Evolutionary conservation across 1,140 invertebrate genomes (phyloP).

Genomic region (Dreissena polymorpha): DNA sequence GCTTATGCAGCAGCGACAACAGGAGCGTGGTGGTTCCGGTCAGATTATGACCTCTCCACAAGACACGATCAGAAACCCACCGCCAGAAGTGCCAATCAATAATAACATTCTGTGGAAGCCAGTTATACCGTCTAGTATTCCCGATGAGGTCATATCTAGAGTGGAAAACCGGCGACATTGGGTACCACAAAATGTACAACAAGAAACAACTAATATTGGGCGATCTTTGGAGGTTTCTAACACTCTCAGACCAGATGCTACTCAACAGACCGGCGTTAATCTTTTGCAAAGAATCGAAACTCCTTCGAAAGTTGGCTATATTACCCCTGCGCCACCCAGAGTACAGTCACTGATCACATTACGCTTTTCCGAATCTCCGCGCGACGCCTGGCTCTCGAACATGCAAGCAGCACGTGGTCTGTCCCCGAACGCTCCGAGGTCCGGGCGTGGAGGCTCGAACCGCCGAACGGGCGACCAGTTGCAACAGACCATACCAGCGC

Average conservation of each 20-base stretch:
- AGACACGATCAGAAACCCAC: not conserved
- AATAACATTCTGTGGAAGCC: constrained; percentile 27
- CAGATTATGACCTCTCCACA: constrained; percentile 11
- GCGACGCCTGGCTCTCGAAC: constrained; percentile 25
- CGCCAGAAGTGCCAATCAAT: not conserved
- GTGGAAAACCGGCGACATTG: constrained; percentile 7
- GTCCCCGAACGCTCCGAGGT: constrained; percentile 15
- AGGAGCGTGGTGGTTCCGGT: constrained; percentile 11
- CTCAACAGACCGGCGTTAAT: not conserved
- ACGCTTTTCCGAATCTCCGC: constrained; percentile 33
- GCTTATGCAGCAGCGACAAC: constrained; percentile 18
- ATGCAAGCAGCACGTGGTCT: constrained; percentile 12
- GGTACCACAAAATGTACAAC: constrained; percentile 26
- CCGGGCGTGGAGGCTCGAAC: constrained; percentile 41
- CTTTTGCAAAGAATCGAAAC: not conserved
- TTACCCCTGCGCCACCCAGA: constrained; percentile 4
- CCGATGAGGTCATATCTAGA: not conserved
- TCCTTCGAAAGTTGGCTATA: not conserved
- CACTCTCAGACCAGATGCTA: not conserved
- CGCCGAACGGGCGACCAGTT: constrained; percentile 26
- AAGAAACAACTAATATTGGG: constrained; percentile 43
- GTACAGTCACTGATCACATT: not conserved
- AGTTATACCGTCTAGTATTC: not conserved
- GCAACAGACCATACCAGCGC: not conserved
- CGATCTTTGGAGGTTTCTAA: constrained; percentile 20